Evolutionary conservation across 2,113 vertebrate species (phyloP).

Genomic region (Hystrix brachyura): DNA sequence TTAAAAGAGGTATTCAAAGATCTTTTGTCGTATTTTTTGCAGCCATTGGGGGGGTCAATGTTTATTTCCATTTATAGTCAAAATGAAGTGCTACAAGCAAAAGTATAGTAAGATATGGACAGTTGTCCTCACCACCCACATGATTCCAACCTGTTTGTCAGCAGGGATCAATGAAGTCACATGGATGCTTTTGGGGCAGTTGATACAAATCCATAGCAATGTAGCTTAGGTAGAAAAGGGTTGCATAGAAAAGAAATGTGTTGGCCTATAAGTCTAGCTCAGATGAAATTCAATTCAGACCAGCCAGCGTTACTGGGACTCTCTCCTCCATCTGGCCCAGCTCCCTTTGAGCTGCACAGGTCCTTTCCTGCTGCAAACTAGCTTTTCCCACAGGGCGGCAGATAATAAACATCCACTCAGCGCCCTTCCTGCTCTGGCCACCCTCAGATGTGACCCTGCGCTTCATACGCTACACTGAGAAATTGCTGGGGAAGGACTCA

Average conservation of each 20-base stretch:
- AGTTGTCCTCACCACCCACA: not conserved
- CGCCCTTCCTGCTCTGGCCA: not conserved
- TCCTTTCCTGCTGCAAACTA: not conserved
- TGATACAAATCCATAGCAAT: not conserved
- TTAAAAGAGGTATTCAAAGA: not conserved
- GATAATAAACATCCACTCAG: not conserved
- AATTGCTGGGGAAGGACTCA: not conserved
- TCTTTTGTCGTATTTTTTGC: constrained; percentile 14
- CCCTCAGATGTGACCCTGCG: not conserved
- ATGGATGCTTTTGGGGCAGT: not conserved
- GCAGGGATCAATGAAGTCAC: not conserved
- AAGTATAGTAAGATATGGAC: not conserved
- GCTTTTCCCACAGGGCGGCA: not conserved
- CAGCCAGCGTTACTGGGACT: not conserved
- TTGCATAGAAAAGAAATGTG: too few species aligned
- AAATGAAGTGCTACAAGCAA: not conserved
- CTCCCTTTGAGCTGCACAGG: not conserved
- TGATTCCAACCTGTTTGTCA: not conserved
- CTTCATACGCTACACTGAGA: not conserved
- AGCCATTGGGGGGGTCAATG: not conserved
- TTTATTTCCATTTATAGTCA: constrained; percentile 14
- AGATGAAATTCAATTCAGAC: not conserved
- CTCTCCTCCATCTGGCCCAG: not conserved
- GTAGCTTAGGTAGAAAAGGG: not conserved
- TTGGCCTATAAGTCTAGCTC: not conserved